Conservation (phyloP, 2,888 invertebrate species). For the Hoplodrina ambigua region DNA sequence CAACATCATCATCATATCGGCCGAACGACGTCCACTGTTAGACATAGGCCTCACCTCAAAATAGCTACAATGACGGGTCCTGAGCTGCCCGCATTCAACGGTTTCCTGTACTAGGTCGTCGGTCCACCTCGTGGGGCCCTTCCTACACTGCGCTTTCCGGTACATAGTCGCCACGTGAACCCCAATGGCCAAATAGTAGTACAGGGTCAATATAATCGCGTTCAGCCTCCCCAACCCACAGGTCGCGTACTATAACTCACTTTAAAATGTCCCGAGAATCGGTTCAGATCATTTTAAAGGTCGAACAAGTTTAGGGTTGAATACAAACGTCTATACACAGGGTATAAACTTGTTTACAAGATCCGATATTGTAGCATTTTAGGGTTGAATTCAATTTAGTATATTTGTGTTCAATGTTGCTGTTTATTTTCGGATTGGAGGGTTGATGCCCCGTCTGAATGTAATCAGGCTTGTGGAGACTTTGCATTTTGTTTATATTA, state of each 20-base stretch:
- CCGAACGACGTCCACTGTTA: no score
- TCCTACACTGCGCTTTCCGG: no score
- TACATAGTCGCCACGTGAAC: no score
- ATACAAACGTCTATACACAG: constrained; percentile 44
- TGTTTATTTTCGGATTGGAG: constrained; percentile 58
- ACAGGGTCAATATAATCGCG: constrained; percentile 26
- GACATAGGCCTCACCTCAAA: no score
- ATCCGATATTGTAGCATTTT: constrained; percentile 56
- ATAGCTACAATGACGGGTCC: no score
- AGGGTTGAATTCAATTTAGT: constrained; percentile 59
- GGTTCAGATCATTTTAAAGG: constrained; percentile 53
- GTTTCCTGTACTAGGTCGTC: no score
- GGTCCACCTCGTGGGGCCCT: no score
- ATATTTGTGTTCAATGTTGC: constrained; percentile 49
- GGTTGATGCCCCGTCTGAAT: constrained; percentile 37
- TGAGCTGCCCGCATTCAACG: no score
- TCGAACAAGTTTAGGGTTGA: constrained; percentile 41
- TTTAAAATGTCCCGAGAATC: constrained; percentile 43
- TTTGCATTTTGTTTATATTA: constrained; percentile 12
- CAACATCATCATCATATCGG: no score
- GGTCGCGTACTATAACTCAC: constrained; percentile 46
- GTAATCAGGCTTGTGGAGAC: constrained; percentile 15
- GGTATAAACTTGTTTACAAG: constrained; percentile 58
- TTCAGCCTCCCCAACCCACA: constrained; percentile 19
- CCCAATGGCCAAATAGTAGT: neutral